These are phyloP conservation scores for Tetramorium alpestre DNA, from an alignment of 1,140 invertebrate species.

Conservation along the genomic window DNA sequence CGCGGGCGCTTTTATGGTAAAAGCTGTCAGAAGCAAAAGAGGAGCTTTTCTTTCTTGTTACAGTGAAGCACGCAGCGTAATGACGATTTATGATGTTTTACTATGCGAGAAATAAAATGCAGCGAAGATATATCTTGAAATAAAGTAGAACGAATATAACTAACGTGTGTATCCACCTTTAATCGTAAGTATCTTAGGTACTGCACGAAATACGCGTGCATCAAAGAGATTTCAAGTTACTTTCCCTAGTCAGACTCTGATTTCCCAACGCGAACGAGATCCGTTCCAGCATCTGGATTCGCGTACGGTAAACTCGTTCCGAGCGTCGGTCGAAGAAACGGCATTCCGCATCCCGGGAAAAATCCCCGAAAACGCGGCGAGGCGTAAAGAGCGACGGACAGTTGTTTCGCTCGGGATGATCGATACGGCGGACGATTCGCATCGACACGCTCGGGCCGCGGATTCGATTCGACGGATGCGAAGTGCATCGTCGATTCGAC, in stretches of 20 bases:
- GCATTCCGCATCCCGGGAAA: neutral
- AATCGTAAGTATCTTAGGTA: neutral
- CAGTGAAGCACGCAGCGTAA: neutral
- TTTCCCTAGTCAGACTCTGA: neutral
- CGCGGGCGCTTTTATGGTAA: slow-evolving; percentile 5
- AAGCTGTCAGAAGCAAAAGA: neutral
- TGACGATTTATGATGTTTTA: slow-evolving; percentile 25
- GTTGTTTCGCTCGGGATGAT: slow-evolving; percentile 43
- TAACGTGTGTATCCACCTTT: neutral
- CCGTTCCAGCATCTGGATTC: no score
- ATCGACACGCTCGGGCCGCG: slow-evolving; percentile 13
- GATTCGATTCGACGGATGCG: slow-evolving; percentile 36
- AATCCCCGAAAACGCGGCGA: slow-evolving; percentile 3
- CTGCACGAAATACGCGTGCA: neutral
- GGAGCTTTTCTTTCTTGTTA: slow-evolving; percentile 32
- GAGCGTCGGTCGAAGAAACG: neutral
- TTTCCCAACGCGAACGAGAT: neutral
- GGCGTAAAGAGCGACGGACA: slow-evolving; percentile 38
- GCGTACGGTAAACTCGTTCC: neutral
- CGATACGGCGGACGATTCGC: slow-evolving; percentile 58
- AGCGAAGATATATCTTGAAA: neutral
- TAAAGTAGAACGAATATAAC: neutral
- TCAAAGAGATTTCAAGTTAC: neutral
- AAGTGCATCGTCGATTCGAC: slow-evolving; percentile 50
- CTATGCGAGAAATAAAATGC: neutral